phyloP scores from a whole-genome alignment of 2,113 vertebrate species.

The Chaetodon auriga region DNA sequence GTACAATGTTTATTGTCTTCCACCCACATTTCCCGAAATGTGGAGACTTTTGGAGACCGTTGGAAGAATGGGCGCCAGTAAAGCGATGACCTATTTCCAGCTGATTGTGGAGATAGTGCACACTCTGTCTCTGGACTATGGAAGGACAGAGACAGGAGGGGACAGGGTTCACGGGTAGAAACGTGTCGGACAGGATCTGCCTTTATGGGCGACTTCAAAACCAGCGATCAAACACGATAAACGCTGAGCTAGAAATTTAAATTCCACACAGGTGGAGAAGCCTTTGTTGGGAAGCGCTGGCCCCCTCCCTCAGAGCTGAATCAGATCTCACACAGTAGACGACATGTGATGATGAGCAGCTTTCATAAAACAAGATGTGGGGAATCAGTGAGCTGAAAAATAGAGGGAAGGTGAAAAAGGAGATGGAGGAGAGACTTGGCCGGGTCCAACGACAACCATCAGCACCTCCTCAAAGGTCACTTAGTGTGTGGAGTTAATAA shows the following conservation, averaged over 20 bases:
- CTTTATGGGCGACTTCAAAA: conserved; percentile 46
- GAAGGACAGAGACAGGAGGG: conserved; percentile 54
- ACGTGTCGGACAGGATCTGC: conserved; percentile 15
- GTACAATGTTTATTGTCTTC: conserved; percentile 54
- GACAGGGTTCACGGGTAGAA: conserved; percentile 28
- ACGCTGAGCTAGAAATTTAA: conserved; percentile 7
- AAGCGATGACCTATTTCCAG: conserved; percentile 60
- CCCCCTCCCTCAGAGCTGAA: background rate
- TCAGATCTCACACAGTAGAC: conserved; percentile 8
- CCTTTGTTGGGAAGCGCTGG: conserved; percentile 12
- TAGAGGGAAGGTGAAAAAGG: conserved; percentile 35
- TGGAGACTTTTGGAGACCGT: conserved; percentile 49
- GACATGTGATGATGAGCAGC: conserved; percentile 26
- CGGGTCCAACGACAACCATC: conserved; percentile 68
- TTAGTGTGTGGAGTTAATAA: conserved; percentile 81
- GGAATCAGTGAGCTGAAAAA: conserved; percentile 10
- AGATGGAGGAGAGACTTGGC: conserved; percentile 67
- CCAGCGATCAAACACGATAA: conserved; percentile 32
- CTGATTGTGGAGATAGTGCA: conserved; percentile 60
- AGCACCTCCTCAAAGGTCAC: conserved; percentile 84
- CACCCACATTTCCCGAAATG: conserved; percentile 61
- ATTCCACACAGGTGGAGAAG: conserved; percentile 3
- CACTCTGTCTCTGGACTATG: conserved; percentile 17
- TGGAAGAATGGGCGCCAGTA: conserved; percentile 54
- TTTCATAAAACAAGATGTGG: conserved; percentile 43